phyloP scores from a whole-genome alignment of 1,140 invertebrate genomes.

The Carposina sasakii region DNA sequence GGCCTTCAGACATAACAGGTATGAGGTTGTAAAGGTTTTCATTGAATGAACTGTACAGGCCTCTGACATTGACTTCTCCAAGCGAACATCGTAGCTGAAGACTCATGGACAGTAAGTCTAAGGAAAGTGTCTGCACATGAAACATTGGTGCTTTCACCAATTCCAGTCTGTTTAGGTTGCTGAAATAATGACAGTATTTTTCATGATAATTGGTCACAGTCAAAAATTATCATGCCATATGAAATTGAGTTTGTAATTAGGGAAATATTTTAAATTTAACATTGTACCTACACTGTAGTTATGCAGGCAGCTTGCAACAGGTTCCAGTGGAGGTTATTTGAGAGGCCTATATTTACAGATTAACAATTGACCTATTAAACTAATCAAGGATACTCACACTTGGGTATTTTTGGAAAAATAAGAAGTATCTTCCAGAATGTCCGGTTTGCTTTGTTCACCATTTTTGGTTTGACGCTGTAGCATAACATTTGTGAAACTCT shows the following conservation, averaged over 20 bases:
- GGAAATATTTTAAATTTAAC: no score
- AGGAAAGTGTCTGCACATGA: conserved; percentile 50
- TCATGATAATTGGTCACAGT: no score
- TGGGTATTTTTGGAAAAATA: conserved; percentile 68
- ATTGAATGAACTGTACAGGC: conserved; percentile 66
- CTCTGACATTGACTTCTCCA: conserved; percentile 61
- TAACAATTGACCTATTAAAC: no score
- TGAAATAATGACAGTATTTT: no score
- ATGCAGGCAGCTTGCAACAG: no score
- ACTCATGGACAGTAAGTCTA: conserved; percentile 60
- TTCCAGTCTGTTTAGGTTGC: conserved; percentile 54
- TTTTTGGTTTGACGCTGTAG: conserved; percentile 62
- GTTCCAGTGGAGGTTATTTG: no score
- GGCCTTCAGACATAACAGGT: conserved; percentile 63
- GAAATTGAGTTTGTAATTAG: no score
- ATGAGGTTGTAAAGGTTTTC: conserved; percentile 64
- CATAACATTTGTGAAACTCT: conserved; percentile 66
- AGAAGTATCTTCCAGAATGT: conserved; percentile 54
- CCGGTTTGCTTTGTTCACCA: conserved; percentile 54
- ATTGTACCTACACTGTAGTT: background rate
- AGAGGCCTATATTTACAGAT: no score
- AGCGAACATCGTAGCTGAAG: conserved; percentile 51
- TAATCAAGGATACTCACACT: conserved; percentile 46
- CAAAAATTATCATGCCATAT: no score
- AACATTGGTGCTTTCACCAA: conserved; percentile 56